phyloP scores from a whole-genome alignment of 2,888 invertebrate species.

The Heterodera filipjevi region DNA sequence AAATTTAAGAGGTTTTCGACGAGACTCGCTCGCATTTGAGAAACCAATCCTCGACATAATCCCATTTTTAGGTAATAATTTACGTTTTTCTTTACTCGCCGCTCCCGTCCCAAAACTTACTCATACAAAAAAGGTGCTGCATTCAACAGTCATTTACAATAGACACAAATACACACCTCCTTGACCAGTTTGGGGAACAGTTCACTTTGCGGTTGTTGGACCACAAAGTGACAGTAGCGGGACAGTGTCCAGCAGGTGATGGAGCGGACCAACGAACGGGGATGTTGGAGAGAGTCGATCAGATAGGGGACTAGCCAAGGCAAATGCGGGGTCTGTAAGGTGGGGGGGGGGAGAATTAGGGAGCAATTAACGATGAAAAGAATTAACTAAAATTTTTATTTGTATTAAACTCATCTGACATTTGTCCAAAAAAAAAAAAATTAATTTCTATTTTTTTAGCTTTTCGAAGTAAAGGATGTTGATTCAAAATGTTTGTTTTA shows the following conservation, averaged over 20 bases:
- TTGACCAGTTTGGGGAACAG: slow-evolving; percentile 93
- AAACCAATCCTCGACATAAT: no score
- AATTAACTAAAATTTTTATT: not conserved
- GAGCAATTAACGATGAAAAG: slow-evolving; percentile 12
- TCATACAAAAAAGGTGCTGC: not conserved
- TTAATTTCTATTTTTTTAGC: no score
- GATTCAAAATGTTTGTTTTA: no score
- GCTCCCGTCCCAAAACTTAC: no score
- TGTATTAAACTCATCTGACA: no score
- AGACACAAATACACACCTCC: slow-evolving; percentile 74
- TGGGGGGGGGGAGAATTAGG: no score
- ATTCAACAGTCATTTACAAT: not conserved
- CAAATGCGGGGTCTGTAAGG: slow-evolving; percentile 81
- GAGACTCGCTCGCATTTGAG: no score
- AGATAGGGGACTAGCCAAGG: slow-evolving; percentile 94
- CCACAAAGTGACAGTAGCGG: slow-evolving; percentile 97
- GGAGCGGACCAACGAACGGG: slow-evolving; percentile 83
- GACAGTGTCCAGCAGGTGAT: slow-evolving; percentile 99
- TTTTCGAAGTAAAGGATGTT: no score
- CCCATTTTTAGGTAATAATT: no score
- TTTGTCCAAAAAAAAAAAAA: no score
- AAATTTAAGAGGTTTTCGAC: no score
- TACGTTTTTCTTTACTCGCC: no score
- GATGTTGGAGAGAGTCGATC: slow-evolving; percentile 81
- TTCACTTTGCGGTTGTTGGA: slow-evolving; percentile 88